Evolutionary conservation across 1,140 invertebrate genomes (phyloP).

Genomic region (Ptiloglossa arizonensis): DNA sequence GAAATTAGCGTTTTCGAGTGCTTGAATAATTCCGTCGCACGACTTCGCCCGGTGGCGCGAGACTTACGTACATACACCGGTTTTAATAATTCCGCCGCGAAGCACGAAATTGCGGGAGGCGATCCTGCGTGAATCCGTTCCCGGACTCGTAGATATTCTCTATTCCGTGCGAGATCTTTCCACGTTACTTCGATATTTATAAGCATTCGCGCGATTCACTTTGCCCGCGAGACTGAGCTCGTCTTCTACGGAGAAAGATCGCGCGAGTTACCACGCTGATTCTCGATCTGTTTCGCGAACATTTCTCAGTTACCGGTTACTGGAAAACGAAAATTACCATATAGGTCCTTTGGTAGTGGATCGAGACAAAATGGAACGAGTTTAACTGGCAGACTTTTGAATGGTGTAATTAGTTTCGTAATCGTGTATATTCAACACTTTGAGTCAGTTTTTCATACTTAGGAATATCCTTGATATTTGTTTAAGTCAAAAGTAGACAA

Average conservation of each 20-base stretch:
- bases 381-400: no score
- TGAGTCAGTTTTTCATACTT: no score
- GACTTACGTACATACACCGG: conserved; percentile 44
- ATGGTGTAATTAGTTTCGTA: no score
- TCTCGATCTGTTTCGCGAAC: no score
- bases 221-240: not conserved
- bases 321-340: not conserved
- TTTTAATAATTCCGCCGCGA: conserved; percentile 60
- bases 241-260: no score
- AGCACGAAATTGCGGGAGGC: conserved; percentile 46
- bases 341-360: no score
- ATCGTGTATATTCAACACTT: no score
- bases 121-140: conserved; percentile 5
- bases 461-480: no score
- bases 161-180: not conserved
- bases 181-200: conserved; percentile 22
- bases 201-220: conserved; percentile 22
- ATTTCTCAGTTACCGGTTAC: not conserved
- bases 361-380: no score
- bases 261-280: no score
- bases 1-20: conserved; percentile 66
- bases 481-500: no score
- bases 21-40: conserved; percentile 59
- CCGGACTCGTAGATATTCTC: not conserved
- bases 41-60: conserved; percentile 1